Base-by-base conservation (phyloP, 2,888 invertebrate species). In the Brenthis hecate region DNA sequence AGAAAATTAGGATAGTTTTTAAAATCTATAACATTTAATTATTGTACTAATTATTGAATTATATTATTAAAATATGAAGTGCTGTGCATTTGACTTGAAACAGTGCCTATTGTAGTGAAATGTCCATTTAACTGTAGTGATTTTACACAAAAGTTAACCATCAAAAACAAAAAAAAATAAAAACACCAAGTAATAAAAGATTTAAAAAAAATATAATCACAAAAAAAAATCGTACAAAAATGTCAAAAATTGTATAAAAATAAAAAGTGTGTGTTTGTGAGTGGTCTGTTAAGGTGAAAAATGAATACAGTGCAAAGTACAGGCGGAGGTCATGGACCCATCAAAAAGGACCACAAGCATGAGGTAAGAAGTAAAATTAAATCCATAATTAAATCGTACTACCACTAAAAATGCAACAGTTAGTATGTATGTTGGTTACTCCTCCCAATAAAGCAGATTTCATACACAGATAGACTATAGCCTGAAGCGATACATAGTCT, bases 281-380 rank as follows among this genome's bases (percentile, higher is more conserved):
- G 69, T 61, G 16, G 51, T 57, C 54, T 63, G 62, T 57, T 43
- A 43, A 8, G 0, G 63, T 55, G 76, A 72, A 78, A 85, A 63
- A 95, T 95, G 95, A 95, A 95, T 80, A 95, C 95, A 2, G 95
- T 95, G 55, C 95, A 95, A 82, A 95, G 94, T 77, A 91, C 94
- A 0, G 95, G 94, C 11, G 93, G 93, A 0, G 94, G 94, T 43
- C 94, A 94, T 76, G 94, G 94, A 32, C 91, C 93, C 72, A 88
- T 94, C 85, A 93, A 93, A 77, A 95, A 95, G 85, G 94, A 94
- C 70, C 91, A 91, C 70, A 93, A 94, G 70, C 93, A 94, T 77
- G 94, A 94, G 90, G 94, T 94, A 78, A 91, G 89, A 56, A 3
- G 19, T 8, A 51, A 0, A 6, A n/a, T 13, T 28, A 4, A 28